Evolutionary conservation across 2,797 vertebrate genomes (phyloP).

Genomic region (Threskiornis aethiopicus): DNA sequence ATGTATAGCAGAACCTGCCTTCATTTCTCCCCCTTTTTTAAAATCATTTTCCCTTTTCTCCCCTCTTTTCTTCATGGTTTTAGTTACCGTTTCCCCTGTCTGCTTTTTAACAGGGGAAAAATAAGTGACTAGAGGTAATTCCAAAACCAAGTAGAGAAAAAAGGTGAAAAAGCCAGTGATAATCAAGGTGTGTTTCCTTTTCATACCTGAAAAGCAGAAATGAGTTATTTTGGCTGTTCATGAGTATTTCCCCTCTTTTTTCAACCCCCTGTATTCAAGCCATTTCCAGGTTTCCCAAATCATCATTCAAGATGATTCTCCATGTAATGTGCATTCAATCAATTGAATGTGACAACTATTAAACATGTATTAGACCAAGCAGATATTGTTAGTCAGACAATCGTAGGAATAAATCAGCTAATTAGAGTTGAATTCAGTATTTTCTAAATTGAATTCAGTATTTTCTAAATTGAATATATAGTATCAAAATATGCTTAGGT

Average conservation of each 20-base stretch:
- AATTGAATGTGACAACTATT: neutral
- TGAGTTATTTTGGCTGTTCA: neutral
- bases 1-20: neutral
- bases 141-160: neutral
- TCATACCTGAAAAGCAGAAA: neutral
- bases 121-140: neutral
- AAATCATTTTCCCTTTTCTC: neutral
- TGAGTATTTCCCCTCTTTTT: neutral
- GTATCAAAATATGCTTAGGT: neutral
- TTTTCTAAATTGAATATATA: neutral
- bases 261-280: neutral
- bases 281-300: neutral
- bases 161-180: neutral
- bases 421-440: neutral
- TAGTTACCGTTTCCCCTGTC: neutral
- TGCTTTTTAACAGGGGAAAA: neutral
- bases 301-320: neutral
- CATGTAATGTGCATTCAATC: neutral
- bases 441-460: neutral
- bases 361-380: neutral
- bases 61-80: neutral
- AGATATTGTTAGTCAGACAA: neutral
- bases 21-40: neutral
- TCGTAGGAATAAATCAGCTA: neutral
- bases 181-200: neutral